Percentiles rank a stretch among this genome's conserved stretches.
Conservation (phyloP, 2,888 invertebrate genomes). For the Cheilosia vulpina region DNA sequence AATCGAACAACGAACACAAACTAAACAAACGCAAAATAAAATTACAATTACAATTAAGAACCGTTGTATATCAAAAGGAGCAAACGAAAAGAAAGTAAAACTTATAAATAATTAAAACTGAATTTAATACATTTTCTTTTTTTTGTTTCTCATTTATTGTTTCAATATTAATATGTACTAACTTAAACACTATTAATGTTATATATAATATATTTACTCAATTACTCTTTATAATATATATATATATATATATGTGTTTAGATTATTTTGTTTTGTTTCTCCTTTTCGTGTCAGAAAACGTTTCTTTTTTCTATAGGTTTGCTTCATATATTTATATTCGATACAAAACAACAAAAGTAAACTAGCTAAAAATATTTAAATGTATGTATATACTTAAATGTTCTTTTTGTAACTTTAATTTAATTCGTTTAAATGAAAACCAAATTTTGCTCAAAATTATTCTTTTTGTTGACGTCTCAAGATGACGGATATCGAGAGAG, state of each 20-base stretch:
- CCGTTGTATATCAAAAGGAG: constrained; percentile 59
- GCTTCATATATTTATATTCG: constrained; percentile 44
- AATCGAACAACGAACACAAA: constrained; percentile 14
- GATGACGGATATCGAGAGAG: neutral
- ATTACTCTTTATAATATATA: constrained; percentile 46
- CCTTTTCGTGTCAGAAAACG: constrained; percentile 44
- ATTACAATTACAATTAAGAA: constrained; percentile 20
- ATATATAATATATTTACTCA: constrained; percentile 15
- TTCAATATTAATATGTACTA: constrained; percentile 72
- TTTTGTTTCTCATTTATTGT: constrained; percentile 50
- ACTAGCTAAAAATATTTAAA: constrained; percentile 69
- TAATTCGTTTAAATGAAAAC: constrained; percentile 41
- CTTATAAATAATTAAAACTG: constrained; percentile 16
- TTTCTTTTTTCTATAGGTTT: constrained; percentile 37
- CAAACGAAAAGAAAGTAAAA: constrained; percentile 24
- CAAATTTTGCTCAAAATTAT: neutral
- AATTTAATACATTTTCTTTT: constrained; percentile 63
- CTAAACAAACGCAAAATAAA: neutral
- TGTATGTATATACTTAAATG: constrained; percentile 16
- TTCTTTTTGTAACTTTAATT: constrained; percentile 31
- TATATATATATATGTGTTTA: constrained; percentile 38
- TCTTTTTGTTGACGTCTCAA: constrained; percentile 34
- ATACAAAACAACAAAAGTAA: constrained; percentile 72
- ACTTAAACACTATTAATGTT: constrained; percentile 69
- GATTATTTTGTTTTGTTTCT: constrained; percentile 18